Base-by-base conservation (phyloP, 2,888 invertebrate genomes). In the Philereme transversata region DNA sequence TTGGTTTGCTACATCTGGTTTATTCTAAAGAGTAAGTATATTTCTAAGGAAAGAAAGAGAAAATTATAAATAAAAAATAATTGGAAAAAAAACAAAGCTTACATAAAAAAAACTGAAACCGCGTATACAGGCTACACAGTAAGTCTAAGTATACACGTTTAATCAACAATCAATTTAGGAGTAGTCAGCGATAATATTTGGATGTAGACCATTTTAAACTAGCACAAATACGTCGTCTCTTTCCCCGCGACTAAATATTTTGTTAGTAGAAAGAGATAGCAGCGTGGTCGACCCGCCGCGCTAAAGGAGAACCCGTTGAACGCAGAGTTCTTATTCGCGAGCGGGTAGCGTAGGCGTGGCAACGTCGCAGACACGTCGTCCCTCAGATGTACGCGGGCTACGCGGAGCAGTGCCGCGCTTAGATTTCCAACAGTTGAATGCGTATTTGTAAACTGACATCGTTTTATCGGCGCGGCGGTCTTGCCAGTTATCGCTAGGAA, bases 401-500 rank as follows among this genome's bases (percentile, higher is more conserved):
- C 22, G 22, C 22, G 22, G 75, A 80, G 78, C 89, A 90, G 90
- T 88, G 76, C 83, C 85, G 87, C 79, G 87, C 80, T 80, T 77
- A 78, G 82, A 80, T 80, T 83, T 79, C 84, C 80, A 89, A 88
- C 90, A 90, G 91, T 88, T 89, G 88, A 88, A 90, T 88, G 86
- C 88, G 87, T 83, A 81, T 86, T 57, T 86, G 84, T 84, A 81
- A 76, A 84, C 85, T 78, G 83, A 82, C 86, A 84, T 81, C 78
- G 82, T 76, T 80, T 73, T 78, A 76, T 76, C 40, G 40, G 81
- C 81, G 87, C 86, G 83, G 82, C 87, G 86, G 82, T 87, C 86
- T 84, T 84, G 84, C 87, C 88, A 83, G 82, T 78, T 83, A 76
- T 78, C 78, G 78, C 78, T 79, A 76, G 77, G 78, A 78, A 77